These are phyloP conservation scores for Dicranocentrus wangi DNA, from an alignment of 2,888 invertebrate genomes.

Conservation along the genomic window DNA sequence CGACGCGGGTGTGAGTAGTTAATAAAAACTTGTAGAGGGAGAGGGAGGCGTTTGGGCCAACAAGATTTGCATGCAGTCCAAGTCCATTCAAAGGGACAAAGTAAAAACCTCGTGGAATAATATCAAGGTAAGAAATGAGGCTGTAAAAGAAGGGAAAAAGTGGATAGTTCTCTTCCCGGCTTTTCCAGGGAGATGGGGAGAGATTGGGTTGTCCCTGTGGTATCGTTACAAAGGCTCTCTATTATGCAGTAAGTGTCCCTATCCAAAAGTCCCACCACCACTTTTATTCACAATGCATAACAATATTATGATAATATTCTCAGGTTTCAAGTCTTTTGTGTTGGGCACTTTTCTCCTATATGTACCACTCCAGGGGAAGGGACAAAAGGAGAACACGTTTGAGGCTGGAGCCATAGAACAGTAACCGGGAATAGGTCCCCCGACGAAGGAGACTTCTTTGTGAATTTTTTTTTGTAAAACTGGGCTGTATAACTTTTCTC, in stretches of 20 bases:
- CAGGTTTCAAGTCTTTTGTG: constrained; percentile 18
- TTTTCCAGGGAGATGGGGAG: neutral
- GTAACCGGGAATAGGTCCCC: constrained; percentile 18
- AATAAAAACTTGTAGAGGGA: constrained; percentile 7
- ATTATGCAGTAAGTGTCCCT: constrained; percentile 28
- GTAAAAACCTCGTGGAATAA: neutral
- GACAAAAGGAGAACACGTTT: neutral
- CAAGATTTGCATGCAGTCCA: neutral
- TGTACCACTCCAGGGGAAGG: constrained; percentile 10
- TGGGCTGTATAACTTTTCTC: constrained; percentile 27
- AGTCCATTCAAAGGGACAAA: neutral
- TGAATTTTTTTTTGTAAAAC: neutral
- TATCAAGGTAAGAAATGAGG: constrained; percentile 11
- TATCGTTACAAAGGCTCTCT: constrained; percentile 21
- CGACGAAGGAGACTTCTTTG: neutral
- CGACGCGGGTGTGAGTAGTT: neutral
- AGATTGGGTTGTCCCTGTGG: constrained; percentile 13
- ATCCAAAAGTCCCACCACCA: constrained; percentile 6
- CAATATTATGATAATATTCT: constrained; percentile 47
- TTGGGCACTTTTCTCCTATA: neutral
- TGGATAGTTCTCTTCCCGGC: neutral
- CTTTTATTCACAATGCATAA: constrained; percentile 50
- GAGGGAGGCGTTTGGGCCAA: too few relatives aligned
- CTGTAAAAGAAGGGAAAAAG: neutral
- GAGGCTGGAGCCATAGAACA: constrained; percentile 4